Base-by-base conservation (phyloP, 2,888 invertebrate species). In the Drosophila melanosoma region DNA sequence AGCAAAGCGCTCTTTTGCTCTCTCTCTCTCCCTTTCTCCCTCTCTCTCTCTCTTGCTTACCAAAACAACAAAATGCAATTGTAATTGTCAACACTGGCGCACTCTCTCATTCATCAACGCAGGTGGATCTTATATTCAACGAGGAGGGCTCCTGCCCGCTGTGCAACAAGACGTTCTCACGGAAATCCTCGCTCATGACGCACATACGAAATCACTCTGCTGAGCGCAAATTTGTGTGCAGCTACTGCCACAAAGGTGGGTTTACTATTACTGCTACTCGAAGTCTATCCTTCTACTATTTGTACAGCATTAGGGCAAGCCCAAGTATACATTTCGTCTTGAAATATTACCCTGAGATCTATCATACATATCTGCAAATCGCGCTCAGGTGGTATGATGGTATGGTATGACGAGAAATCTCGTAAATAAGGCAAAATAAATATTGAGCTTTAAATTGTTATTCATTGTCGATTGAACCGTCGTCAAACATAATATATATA, bases 171-270 rank as follows among this genome's bases (percentile, higher is more conserved):
- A 93, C 93, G 60, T 93, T 93, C 86, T 93, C 93, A 63, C 90
- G 93, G 36, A 93, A 93, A 83, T 92, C 93, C 65, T 93, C 93
- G 62, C 84, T 93, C 71, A 84, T 93, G 82, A 93, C 93, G 73
- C 93, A 93, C 82, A 93, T 93, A 85, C 91, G 93, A 63, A 93
- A 93, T 90, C 93, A 93, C 87, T 92, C 93, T 54, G 93, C 93
- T 48, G 93, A 93, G 80, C 90, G 93, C 51, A 93, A 93, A 77
- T 93, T 92, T 87, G 92, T 93, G 63, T 93, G 93, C 82, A 91
- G 84, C 68, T 93, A 86, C 76, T 93, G 93, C 80, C 92, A 93
- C 88, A 93, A 93, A 90, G 93, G 93, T 93, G 79, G 72, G 81
- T 76, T 53, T 11, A n/a, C 26, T 23, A 42, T 12, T 11, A 45